These are phyloP conservation scores for Leistus spinibarbis DNA, from an alignment of 2,888 invertebrate species.

Conservation along the genomic window DNA sequence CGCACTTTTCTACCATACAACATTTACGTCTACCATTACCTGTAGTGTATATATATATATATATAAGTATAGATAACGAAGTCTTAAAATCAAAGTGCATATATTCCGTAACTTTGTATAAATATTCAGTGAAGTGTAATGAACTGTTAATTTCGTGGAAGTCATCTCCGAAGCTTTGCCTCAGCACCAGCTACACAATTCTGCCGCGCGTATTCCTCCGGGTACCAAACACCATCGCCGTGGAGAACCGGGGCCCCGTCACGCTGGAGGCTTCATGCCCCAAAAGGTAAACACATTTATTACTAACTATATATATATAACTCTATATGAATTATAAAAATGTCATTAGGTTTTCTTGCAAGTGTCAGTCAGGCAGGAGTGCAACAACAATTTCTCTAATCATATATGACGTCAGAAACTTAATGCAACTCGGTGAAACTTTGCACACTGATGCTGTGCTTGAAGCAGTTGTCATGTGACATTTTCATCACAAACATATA, in stretches of 20 bases:
- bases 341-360: too few species aligned
- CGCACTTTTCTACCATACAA: neutral
- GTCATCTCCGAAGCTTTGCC: too few species aligned
- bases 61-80: neutral
- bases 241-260: conserved; percentile 52
- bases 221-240: conserved; percentile 44
- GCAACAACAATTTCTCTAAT: neutral
- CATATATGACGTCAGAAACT: neutral
- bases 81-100: too few species aligned
- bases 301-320: neutral
- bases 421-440: neutral
- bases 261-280: conserved; percentile 57
- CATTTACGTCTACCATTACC: neutral
- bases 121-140: neutral
- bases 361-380: neutral
- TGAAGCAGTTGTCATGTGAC: too few species aligned
- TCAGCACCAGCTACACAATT: neutral
- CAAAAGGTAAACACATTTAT: conserved; percentile 50
- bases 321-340: neutral
- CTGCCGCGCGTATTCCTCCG: neutral
- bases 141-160: neutral
- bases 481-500: too few species aligned
- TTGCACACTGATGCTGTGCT: neutral
- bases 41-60: neutral
- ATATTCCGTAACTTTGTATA: too few species aligned